phyloP scores from a whole-genome alignment of 2,797 vertebrate species.

The Danio choprae region DNA sequence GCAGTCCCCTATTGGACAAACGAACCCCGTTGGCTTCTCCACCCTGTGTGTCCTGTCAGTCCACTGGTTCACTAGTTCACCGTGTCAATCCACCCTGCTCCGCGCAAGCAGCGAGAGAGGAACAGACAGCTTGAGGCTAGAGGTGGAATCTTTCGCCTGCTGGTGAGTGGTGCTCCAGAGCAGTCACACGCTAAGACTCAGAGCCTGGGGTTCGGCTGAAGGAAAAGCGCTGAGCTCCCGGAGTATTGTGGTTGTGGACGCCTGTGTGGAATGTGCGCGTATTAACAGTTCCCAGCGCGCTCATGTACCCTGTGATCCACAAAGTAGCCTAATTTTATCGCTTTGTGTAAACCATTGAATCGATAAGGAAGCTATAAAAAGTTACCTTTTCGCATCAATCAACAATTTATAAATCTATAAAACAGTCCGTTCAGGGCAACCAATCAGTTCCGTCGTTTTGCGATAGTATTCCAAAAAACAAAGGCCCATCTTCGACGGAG shows the following conservation, averaged over 20 bases:
- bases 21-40: constrained; percentile 66
- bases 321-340: constrained; percentile 4
- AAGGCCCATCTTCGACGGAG: constrained; percentile 47
- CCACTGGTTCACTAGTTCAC: constrained; percentile 76
- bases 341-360: constrained; percentile 12
- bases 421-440: constrained; percentile 50
- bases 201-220: constrained; percentile 51
- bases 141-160: constrained; percentile 62
- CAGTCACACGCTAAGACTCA: constrained; percentile 51
- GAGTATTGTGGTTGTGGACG: constrained; percentile 25
- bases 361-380: constrained; percentile 7
- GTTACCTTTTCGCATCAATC: constrained; percentile 3
- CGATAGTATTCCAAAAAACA: constrained; percentile 57
- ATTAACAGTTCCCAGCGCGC: constrained; percentile 9
- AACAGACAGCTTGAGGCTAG: constrained; percentile 53
- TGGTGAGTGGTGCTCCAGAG: constrained; percentile 59
- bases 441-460: constrained; percentile 46
- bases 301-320: background rate
- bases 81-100: constrained; percentile 68
- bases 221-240: constrained; percentile 42
- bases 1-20: constrained; percentile 70
- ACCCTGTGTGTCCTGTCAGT: constrained; percentile 71
- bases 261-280: constrained; percentile 1
- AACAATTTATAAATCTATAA: constrained; percentile 58
- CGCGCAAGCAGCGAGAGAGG: constrained; percentile 56